These are phyloP conservation scores for Thunnus albacares DNA, from an alignment of 2,797 vertebrate genomes.

Conservation along the genomic window DNA sequence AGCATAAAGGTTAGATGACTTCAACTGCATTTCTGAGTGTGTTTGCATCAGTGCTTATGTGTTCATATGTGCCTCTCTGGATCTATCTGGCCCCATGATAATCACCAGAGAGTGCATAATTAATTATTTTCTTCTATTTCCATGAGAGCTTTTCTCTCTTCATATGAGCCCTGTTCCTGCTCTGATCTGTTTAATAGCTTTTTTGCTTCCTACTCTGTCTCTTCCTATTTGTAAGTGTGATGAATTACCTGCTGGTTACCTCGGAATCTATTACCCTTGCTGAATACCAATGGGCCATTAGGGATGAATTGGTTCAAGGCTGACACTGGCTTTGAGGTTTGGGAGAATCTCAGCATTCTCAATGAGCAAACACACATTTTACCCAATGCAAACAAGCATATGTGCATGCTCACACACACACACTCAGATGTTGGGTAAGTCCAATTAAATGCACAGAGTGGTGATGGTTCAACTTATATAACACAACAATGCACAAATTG, in stretches of 20 bases:
- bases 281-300: constrained; percentile 74
- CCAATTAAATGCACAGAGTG: constrained; percentile 27
- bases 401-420: not conserved
- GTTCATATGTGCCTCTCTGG: constrained; percentile 22
- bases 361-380: constrained; percentile 5
- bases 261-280: constrained; percentile 65
- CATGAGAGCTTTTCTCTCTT: constrained; percentile 57
- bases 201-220: constrained; percentile 70
- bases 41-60: constrained; percentile 11
- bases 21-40: constrained; percentile 2
- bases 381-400: constrained; percentile 18
- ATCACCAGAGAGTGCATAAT: constrained; percentile 60
- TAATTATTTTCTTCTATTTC: constrained; percentile 66
- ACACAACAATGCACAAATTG: constrained; percentile 27
- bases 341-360: constrained; percentile 24
- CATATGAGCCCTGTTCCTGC: constrained; percentile 35
- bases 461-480: constrained; percentile 45
- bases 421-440: not conserved
- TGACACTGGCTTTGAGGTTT: constrained; percentile 39
- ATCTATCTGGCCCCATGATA: constrained; percentile 46
- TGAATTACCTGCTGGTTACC: constrained; percentile 78
- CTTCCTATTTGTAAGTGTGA: constrained; percentile 75
- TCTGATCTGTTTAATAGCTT: constrained; percentile 71
- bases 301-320: constrained; percentile 59
- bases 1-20: constrained; percentile 56